Evolutionary conservation across 2,888 invertebrate species (phyloP).

Genomic region (Drosophila kambysellisi): DNA sequence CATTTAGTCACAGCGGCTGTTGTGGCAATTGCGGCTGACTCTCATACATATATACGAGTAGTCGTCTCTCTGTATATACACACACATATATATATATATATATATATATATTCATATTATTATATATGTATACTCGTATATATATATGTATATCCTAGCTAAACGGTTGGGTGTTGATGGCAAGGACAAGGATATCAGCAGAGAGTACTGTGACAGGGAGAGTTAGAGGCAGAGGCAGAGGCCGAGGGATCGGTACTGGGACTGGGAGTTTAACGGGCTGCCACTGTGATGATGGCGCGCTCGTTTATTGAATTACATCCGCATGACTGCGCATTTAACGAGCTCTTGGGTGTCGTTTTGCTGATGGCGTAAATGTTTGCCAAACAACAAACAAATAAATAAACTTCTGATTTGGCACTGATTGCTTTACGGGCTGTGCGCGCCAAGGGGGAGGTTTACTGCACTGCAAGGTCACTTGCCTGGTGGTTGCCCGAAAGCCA

Average conservation of each 20-base stretch:
- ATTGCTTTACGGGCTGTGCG: conserved; percentile 65
- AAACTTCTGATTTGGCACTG: conserved; percentile 81
- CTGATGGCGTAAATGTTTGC: conserved; percentile 83
- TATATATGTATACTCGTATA: too few species aligned
- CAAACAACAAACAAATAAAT: conserved; percentile 84
- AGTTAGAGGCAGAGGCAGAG: neutral
- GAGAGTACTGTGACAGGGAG: neutral
- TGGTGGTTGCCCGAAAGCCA: conserved; percentile 4
- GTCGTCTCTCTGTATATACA: neutral
- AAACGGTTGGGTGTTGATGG: conserved; percentile 75
- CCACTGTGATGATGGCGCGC: conserved; percentile 73
- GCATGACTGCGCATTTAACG: conserved; percentile 82
- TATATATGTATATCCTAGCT: conserved; percentile 46
- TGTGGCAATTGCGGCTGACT: conserved; percentile 73
- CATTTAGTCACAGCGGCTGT: conserved; percentile 76
- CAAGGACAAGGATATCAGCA: conserved; percentile 12
- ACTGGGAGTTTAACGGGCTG: conserved; percentile 8
- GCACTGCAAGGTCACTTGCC: conserved; percentile 9
- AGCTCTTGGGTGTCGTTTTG: conserved; percentile 82
- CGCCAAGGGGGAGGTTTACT: conserved; percentile 1
- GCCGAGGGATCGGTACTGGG: neutral
- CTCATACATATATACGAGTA: conserved; percentile 17
- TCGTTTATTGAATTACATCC: conserved; percentile 84
- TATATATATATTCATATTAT: too few species aligned
- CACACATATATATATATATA: neutral